These are phyloP conservation scores for Ailuropoda melanoleuca DNA, from an alignment of 2,113 vertebrate genomes.

Conservation along the genomic window DNA sequence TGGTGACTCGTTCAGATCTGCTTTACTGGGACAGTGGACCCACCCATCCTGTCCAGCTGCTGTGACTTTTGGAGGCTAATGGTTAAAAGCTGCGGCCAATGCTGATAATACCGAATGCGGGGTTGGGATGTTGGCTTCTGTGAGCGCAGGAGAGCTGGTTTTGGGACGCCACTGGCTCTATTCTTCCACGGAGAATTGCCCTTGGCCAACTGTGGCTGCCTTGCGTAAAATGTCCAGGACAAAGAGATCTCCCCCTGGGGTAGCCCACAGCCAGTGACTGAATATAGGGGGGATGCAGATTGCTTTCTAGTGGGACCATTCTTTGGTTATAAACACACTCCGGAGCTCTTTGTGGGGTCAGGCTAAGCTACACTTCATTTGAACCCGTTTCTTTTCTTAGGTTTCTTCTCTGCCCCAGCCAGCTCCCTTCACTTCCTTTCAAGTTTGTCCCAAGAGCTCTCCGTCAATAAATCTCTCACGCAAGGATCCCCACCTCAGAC, in stretches of 20 bases:
- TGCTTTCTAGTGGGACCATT: background rate
- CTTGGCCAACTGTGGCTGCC: background rate
- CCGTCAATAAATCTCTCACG: background rate
- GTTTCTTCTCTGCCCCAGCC: background rate
- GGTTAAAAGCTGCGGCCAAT: background rate
- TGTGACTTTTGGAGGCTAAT: background rate
- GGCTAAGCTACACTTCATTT: background rate
- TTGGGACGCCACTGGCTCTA: accelerated
- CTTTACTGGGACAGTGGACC: background rate
- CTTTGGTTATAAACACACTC: background rate
- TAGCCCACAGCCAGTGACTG: background rate
- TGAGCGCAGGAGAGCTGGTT: background rate
- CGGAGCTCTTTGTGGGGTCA: background rate
- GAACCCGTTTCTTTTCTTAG: background rate
- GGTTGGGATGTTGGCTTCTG: background rate
- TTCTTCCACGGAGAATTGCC: background rate
- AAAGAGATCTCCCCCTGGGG: background rate
- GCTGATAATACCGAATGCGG: too few relatives aligned
- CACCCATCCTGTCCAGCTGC: background rate
- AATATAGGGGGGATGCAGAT: background rate
- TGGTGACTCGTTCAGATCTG: background rate
- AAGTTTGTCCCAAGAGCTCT: background rate
- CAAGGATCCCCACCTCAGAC: background rate
- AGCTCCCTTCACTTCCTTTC: background rate
- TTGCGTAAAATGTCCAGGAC: background rate